Base-by-base conservation (phyloP, 2,113 vertebrate species). In the Tympanuchus pallidicinctus region DNA sequence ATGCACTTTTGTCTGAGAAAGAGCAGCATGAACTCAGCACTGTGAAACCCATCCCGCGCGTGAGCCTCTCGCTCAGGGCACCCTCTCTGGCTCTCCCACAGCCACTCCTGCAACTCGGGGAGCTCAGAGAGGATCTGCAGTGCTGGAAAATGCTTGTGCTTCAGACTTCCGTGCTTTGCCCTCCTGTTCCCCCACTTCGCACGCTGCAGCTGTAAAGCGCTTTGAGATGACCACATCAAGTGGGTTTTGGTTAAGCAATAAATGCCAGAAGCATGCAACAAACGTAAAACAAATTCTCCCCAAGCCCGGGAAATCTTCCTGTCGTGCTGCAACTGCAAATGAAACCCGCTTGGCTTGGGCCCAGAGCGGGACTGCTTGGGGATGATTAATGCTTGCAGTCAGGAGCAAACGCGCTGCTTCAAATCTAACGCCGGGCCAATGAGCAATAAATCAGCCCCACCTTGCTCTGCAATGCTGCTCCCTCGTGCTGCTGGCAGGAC, bases 361-460 rank as follows among this genome's bases (percentile, higher is more conserved):
- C 92, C 95, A 86, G 88, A 93, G 63, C 2, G n/a, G 54, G 86
- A 32, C 94, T 94, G 70, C 25, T 92, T 4, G 0, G 13, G 91
- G 91, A 95, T 96, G 95, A 97, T 96, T 95, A 97, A 97, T 94
- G 94, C 82, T 79, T 88, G 88, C 90, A 94, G 94, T 81, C 82
- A 94, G 95, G 77, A 95, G 91, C 93, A 93, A 95, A 94, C 0
- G 43, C 42, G 2, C 88, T 92, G 90, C 93, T 96, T 94, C 88
- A 61, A 94, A 88, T 72, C 93, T 88, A 93, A 86, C 0, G 10
- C 80, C 1, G 15, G 80, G 93, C 92, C 78, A 87, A 71, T 27
- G 93, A 90, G 75, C 94, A 92, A 94, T 95, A 96, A 95, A 96
- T 94, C 96, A 96, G 94, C 92, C 95, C 93, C 94, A 95, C 94